Percentiles rank a stretch among this genome's conserved stretches.
These are phyloP conservation scores for Netelia inedita DNA, from an alignment of 2,888 invertebrate species.

Conservation along the genomic window DNA sequence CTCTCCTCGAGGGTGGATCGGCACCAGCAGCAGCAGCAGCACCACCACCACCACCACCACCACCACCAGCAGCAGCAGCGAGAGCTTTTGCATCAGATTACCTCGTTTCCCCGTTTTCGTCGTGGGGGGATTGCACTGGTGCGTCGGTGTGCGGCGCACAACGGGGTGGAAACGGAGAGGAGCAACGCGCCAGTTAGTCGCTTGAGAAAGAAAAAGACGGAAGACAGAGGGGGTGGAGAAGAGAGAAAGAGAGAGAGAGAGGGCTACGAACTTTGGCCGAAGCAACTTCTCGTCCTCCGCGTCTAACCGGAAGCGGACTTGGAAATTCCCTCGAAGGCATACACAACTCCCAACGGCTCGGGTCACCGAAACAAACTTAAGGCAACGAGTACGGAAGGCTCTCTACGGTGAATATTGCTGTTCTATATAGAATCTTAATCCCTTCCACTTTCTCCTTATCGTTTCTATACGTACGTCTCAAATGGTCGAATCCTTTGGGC, in stretches of 20 bases:
- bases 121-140: constrained; percentile 40
- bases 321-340: constrained; percentile 30
- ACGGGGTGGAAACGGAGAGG: constrained; percentile 28
- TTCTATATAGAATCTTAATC: constrained; percentile 6
- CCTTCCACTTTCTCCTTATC: not conserved
- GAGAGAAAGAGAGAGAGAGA: constrained; percentile 24
- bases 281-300: constrained; percentile 52
- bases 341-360: constrained; percentile 50
- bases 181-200: constrained; percentile 50
- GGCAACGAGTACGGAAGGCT: not conserved
- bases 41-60: not conserved
- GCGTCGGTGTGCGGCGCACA: constrained; percentile 55
- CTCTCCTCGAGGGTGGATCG: constrained; percentile 29
- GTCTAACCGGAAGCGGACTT: constrained; percentile 56
- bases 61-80: not conserved
- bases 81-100: constrained; percentile 63
- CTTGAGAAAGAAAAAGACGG: constrained; percentile 23
- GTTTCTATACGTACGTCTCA: constrained; percentile 5
- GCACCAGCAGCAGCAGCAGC: too few species aligned
- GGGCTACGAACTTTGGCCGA: constrained; percentile 60
- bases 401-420: not conserved
- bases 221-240: constrained; percentile 10
- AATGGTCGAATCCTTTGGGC: constrained; percentile 23
- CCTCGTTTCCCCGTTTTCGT: constrained; percentile 35
- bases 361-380: constrained; percentile 63